These are phyloP conservation scores for Ischnura elegans DNA, from an alignment of 2,888 invertebrate genomes.

Conservation along the genomic window DNA sequence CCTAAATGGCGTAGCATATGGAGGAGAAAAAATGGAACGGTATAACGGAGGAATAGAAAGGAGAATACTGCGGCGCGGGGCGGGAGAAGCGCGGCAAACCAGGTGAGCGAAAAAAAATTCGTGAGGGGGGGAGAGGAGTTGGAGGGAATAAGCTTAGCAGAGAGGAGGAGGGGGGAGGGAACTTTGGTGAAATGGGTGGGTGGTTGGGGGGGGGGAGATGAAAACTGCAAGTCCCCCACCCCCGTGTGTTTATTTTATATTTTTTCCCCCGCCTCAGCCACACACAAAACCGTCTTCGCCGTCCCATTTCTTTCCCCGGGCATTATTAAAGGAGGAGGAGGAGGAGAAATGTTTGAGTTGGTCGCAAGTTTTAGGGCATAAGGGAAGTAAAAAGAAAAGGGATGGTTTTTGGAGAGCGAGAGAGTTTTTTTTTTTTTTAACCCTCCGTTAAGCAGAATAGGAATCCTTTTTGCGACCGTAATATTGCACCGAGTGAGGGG, in stretches of 20 bases:
- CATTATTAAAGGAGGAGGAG: background rate
- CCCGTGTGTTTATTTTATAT: slow-evolving; percentile 15
- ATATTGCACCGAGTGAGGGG: background rate
- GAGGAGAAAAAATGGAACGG: too few relatives aligned
- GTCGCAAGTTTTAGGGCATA: slow-evolving; percentile 57
- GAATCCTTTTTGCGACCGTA: slow-evolving; percentile 46
- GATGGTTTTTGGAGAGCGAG: background rate
- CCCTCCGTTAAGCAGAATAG: slow-evolving; percentile 51
- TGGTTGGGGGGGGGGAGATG: background rate
- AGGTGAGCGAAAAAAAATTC: slow-evolving; percentile 6
- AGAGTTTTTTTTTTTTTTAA: too few relatives aligned
- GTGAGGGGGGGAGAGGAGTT: background rate
- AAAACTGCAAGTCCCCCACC: background rate
- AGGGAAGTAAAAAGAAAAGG: background rate
- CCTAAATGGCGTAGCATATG: too few relatives aligned
- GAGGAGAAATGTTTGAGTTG: slow-evolving; percentile 56
- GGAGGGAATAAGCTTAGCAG: background rate
- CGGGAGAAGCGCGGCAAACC: background rate
- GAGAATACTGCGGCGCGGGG: background rate
- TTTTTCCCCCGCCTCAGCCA: background rate
- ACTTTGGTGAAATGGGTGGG: background rate
- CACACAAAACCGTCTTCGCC: background rate
- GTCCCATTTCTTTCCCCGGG: slow-evolving; percentile 40
- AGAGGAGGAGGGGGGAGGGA: background rate
- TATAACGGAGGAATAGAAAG: background rate